Evolutionary conservation across 2,888 invertebrate genomes (phyloP).

Genomic region (Machimus atricapillus): DNA sequence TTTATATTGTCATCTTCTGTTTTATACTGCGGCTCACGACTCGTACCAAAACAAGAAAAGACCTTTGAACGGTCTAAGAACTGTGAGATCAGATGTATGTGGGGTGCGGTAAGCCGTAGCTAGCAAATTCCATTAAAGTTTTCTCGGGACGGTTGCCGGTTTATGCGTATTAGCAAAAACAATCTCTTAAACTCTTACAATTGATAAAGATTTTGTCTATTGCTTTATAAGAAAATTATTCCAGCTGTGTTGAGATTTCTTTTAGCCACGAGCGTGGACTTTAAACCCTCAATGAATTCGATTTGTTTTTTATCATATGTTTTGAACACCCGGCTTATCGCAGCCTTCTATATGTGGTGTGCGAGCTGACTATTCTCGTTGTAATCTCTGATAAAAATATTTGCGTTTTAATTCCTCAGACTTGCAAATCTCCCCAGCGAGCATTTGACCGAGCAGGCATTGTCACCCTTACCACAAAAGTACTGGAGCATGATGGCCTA

Average conservation of each 20-base stretch:
- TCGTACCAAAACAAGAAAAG: neutral
- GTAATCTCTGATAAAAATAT: neutral
- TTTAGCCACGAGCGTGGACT: neutral
- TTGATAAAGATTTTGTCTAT: neutral
- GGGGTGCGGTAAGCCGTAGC: neutral
- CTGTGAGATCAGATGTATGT: neutral
- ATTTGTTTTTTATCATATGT: neutral
- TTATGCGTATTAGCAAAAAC: neutral
- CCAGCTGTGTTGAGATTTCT: neutral
- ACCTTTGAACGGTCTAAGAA: neutral
- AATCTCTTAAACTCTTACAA: neutral
- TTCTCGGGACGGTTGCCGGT: neutral
- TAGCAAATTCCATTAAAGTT: neutral
- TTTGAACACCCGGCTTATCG: neutral
- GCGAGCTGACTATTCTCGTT: neutral
- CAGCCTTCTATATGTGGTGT: neutral
- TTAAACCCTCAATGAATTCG: neutral
- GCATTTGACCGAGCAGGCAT: conserved; percentile 65
- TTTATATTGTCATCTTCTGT: neutral
- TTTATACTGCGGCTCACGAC: neutral
- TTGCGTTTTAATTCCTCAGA: conserved; percentile 56
- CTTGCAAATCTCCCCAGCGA: conserved; percentile 66
- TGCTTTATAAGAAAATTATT: neutral
- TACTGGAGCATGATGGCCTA: conserved; percentile 88
- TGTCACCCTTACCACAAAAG: conserved; percentile 74